Evolutionary conservation across 2,113 vertebrate species (phyloP).

Genomic region (Brachionichthys hirsutus): DNA sequence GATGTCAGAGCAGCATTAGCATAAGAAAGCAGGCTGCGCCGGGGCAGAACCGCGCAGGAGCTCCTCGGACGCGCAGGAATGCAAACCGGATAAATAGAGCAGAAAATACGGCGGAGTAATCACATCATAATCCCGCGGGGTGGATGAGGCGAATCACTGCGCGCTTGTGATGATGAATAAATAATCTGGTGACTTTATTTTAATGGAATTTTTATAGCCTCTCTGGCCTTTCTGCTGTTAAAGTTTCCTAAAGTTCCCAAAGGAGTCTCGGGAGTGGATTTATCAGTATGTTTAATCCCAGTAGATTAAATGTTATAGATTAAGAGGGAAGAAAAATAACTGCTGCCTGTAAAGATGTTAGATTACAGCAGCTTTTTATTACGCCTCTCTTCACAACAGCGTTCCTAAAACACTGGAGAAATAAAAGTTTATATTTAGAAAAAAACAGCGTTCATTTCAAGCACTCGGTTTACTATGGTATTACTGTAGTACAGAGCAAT

Average conservation of each 20-base stretch:
- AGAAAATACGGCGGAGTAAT: background rate
- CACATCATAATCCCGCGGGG: conserved; percentile 17
- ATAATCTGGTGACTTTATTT: conserved; percentile 17
- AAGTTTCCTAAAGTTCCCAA: conserved; percentile 1
- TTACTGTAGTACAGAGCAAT: no score
- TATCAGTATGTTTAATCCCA: no score
- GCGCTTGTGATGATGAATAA: conserved; percentile 26
- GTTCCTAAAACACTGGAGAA: no score
- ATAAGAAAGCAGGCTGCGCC: conserved; percentile 88
- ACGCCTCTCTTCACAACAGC: no score
- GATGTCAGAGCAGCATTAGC: conserved; percentile 88
- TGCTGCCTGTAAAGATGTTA: no score
- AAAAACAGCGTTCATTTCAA: no score
- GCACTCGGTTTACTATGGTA: no score
- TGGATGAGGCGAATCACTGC: conserved; percentile 1
- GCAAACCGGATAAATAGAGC: background rate
- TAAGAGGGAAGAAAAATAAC: no score
- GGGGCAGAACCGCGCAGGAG: conserved; percentile 24
- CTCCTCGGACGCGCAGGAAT: background rate
- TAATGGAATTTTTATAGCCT: conserved; percentile 17
- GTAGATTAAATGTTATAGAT: no score
- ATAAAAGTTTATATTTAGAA: no score
- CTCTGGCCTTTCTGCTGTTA: conserved; percentile 2
- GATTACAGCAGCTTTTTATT: no score
- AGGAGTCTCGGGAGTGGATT: no score